Base-by-base conservation (phyloP, 2,888 invertebrate species). In the Cylindroiulus punctatus region DNA sequence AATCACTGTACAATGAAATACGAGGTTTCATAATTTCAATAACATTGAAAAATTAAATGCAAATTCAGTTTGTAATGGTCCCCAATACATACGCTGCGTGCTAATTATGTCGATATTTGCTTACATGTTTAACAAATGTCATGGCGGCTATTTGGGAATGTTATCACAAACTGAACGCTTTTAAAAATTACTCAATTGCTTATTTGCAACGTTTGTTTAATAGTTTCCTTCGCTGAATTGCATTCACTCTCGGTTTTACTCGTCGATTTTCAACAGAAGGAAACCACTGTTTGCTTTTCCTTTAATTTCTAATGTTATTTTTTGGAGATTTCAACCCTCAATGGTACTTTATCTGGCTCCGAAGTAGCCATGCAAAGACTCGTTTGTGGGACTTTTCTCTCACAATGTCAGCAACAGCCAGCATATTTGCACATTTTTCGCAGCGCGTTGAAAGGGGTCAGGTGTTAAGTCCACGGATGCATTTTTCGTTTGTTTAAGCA, bases 391-490 rank as follows among this genome's bases (percentile, higher is more conserved):
- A 10, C 76, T 76, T 76, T 26, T 76, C 26, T 30, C 22, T 57
- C 22, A 57, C n/a, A n/a, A n/a, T n/a, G n/a, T n/a, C 2, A 30
- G 30, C 52, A n/a, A n/a, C 52, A 12, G n/a, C 52, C 30, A 26
- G 30, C 30, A 7, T 76, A 26, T 32, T 76, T 30, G 32, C 65
- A 26, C 65, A 12, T 65, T 65, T 65, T 26, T 26, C 65, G n/a
- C 22, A 65, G 26, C 30, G 76, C 76, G 76, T 76, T 76, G 76
- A 76, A 76, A 76, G 76, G 76, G 76, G 76, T 76, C 76, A 76
- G 76, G 30, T 76, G 76, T 76, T 76, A 76, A 76, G 76, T 76
- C 76, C 76, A 76, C 76, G 76, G 76, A 76, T 76, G 76, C 76
- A 30, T 17, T 76, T 65, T 30, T 32, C 76, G 30, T 76, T 76